Percentiles rank a stretch among this genome's conserved stretches.
phyloP scores from a whole-genome alignment of 2,888 invertebrate genomes.

The Amphipyra tragopoginis region DNA sequence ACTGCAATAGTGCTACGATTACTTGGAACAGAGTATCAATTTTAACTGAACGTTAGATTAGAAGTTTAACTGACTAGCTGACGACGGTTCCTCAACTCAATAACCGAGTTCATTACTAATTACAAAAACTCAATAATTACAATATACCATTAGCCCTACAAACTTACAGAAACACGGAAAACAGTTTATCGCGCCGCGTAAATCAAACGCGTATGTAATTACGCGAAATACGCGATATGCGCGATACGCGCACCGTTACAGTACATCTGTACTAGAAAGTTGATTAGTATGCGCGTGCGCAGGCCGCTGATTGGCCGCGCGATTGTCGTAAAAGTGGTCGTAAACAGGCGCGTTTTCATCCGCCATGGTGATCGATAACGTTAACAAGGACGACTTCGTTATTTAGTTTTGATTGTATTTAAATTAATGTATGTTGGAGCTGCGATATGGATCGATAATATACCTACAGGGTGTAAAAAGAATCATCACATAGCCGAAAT shows the following conservation, averaged over 20 bases:
- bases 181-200: constrained; percentile 46
- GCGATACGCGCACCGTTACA: constrained; percentile 50
- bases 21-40: no score
- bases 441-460: not conserved
- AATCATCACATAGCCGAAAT: no score
- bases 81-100: no score
- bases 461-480: no score
- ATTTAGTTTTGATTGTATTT: constrained; percentile 23
- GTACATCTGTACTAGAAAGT: constrained; percentile 63
- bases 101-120: no score
- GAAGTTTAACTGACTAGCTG: no score
- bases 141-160: constrained; percentile 21
- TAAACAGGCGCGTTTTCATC: constrained; percentile 51
- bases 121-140: constrained; percentile 14
- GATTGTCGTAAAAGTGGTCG: constrained; percentile 54
- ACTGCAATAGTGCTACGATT: no score
- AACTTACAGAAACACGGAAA: constrained; percentile 38
- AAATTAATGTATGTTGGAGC: constrained; percentile 9
- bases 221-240: constrained; percentile 52
- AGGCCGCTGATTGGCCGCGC: constrained; percentile 63
- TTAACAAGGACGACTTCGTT: constrained; percentile 60
- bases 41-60: no score
- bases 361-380: constrained; percentile 59
- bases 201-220: constrained; percentile 67
- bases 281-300: constrained; percentile 59